phyloP scores from a whole-genome alignment of 2,888 invertebrate species.

The Cerastis rubricosa region DNA sequence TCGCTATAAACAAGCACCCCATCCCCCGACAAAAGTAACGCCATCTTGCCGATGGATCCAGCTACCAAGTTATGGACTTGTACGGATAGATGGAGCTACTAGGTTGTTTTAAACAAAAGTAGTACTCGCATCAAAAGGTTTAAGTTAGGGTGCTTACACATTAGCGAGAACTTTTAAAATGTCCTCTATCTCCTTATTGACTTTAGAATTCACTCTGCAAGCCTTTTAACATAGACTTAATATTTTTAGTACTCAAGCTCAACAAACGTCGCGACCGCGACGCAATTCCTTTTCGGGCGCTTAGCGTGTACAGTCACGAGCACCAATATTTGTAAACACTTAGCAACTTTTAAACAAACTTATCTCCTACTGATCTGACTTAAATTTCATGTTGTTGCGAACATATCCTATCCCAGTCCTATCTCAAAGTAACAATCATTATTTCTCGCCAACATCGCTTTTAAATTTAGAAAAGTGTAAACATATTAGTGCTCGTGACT shows the following conservation, averaged over 20 bases:
- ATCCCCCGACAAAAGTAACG: not conserved
- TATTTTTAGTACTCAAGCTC: not conserved
- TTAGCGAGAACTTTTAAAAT: not conserved
- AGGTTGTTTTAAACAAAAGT: not conserved
- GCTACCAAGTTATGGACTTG: not conserved
- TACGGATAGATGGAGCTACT: constrained; percentile 11
- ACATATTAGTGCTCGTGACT: too few relatives aligned
- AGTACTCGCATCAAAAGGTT: not conserved
- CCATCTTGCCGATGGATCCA: not conserved
- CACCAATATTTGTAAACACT: too few relatives aligned
- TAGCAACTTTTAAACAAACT: too few relatives aligned
- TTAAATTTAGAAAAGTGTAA: too few relatives aligned
- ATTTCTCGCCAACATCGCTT: too few relatives aligned
- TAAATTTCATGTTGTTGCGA: too few relatives aligned
- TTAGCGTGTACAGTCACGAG: not conserved
- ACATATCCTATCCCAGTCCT: too few relatives aligned
- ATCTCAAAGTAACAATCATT: too few relatives aligned
- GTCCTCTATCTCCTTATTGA: not conserved
- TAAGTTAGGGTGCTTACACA: not conserved
- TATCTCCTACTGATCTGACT: too few relatives aligned
- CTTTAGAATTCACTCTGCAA: not conserved
- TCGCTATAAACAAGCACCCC: not conserved
- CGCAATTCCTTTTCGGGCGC: not conserved
- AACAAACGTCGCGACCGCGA: not conserved
- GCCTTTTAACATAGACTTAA: not conserved